These are phyloP conservation scores for Drosophila varians DNA, from an alignment of 1,140 invertebrate species.

Conservation along the genomic window DNA sequence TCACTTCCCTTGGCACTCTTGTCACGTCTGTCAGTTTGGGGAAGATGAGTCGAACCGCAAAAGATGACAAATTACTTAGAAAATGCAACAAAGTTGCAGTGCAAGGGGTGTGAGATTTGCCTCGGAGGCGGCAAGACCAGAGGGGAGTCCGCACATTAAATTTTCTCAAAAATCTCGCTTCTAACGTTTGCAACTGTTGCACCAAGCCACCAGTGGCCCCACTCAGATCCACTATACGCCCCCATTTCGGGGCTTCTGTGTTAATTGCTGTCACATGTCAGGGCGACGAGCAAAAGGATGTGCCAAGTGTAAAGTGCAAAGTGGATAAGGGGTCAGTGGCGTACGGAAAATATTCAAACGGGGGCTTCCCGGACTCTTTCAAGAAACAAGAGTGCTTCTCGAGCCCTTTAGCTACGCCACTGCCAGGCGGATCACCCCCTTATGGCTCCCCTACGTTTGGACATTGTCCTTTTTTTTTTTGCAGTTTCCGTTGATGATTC, in stretches of 20 bases:
- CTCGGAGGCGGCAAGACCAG: neutral
- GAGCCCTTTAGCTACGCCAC: neutral
- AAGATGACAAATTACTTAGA: constrained; percentile 78
- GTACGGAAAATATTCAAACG: neutral
- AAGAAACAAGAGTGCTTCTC: neutral
- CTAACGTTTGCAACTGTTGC: constrained; percentile 46
- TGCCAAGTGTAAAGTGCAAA: constrained; percentile 43
- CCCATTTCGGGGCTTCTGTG: constrained; percentile 54
- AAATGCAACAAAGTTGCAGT: constrained; percentile 74
- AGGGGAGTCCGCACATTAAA: constrained; percentile 51
- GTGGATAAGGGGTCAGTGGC: constrained; percentile 5
- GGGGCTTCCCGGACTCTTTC: neutral
- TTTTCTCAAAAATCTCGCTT: constrained; percentile 61
- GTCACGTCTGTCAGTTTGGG: constrained; percentile 48
- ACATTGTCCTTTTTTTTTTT: constrained; percentile 1
- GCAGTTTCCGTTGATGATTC: constrained; percentile 64
- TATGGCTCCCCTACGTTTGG: no score
- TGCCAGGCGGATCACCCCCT: neutral
- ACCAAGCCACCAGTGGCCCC: constrained; percentile 23
- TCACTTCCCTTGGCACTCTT: constrained; percentile 17
- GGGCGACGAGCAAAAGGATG: constrained; percentile 66
- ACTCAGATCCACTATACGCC: no score
- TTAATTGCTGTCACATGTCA: constrained; percentile 79
- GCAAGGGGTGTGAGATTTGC: constrained; percentile 15
- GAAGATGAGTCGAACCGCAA: constrained; percentile 44